Evolutionary conservation across 2,797 vertebrate species (phyloP).

Genomic region (Leuciscus waleckii): DNA sequence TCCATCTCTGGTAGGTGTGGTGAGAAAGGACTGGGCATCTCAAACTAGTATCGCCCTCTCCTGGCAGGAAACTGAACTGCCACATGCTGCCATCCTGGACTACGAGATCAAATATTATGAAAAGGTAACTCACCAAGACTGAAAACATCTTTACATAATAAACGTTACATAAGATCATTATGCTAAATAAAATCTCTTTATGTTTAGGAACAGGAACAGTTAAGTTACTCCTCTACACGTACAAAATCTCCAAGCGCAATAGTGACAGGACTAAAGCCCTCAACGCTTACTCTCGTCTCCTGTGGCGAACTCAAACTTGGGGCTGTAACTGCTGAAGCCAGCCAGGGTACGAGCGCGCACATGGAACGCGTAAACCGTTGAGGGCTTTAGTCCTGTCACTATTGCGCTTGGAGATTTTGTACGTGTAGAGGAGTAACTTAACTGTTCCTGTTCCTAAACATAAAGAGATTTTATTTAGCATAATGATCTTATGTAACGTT

Average conservation of each 20-base stretch:
- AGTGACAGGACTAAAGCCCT: constrained; percentile 92
- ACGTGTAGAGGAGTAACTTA: constrained; percentile 96
- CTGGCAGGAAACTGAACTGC: constrained; percentile 93
- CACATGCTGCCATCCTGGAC: constrained; percentile 90
- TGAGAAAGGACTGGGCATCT: constrained; percentile 95
- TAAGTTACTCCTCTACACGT: constrained; percentile 96
- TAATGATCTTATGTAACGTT: neutral
- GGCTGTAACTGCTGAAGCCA: constrained; percentile 94
- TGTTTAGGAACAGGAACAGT: constrained; percentile 91
- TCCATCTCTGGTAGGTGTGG: constrained; percentile 91
- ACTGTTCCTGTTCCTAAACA: constrained; percentile 91
- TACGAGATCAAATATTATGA: constrained; percentile 99
- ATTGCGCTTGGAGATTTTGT: constrained; percentile 92
- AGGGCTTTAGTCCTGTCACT: constrained; percentile 92
- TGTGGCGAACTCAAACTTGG: constrained; percentile 95
- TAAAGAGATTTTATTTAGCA: constrained; percentile 1
- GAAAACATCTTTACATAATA: neutral
- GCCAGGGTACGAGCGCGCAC: constrained; percentile 91
- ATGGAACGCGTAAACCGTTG: constrained; percentile 94
- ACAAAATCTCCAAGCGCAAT: constrained; percentile 92
- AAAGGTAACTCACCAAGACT: constrained; percentile 81
- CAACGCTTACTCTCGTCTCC: constrained; percentile 91
- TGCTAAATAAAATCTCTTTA: constrained; percentile 1
- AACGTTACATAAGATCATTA: neutral
- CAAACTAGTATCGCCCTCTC: constrained; percentile 97